Base-by-base conservation (phyloP, 1,140 invertebrate genomes). In the Philaenus spumarius region DNA sequence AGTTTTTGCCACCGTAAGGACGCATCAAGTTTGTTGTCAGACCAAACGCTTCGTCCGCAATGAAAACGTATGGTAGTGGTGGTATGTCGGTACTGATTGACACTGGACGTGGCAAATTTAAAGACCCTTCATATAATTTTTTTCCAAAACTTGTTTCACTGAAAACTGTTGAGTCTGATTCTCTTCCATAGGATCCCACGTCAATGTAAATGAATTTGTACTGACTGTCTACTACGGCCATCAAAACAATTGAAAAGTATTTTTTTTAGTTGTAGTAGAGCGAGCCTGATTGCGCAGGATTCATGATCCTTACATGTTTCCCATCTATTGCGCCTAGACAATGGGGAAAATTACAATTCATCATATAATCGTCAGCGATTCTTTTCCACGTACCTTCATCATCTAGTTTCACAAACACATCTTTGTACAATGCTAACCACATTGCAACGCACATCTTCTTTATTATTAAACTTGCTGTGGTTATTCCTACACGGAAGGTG, bases 41-140 rank as follows among this genome's bases (percentile, higher is more conserved):
- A 34, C 73, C 64, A 68, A 80, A 81, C 42, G 75, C 76, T 54
- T 76, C 73, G 67, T 80, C 77, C 9, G 68, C 77, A 24, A 79
- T 61, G 65, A 80, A 68, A 24, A 72, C 62, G 56, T 72, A 69
- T 40, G 71, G 65, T 39, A 69, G 40, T 61, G 58, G 58, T n/a
- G 57, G 59, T 48, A 64, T 52, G 51, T 40, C 43, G 30, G 66
- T 62, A 59, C 65, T 64, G 55, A 71, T 62, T 42, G 58, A 51
- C 43, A 48, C 40, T 50, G 62, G 59, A 30, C 59, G 35, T 51
- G 71, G 71, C 40, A 73, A 63, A 53, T 66, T 59, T 46, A 68
- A 40, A 40, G 57, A 48, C 37, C 62, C 56, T 17, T 60, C 12
- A 15, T 56, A 26, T 19, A 62, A 15, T 20, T 40, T 55, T 48